A percentile compares a stretch with the other conserved stretches of the same genome.
These are phyloP conservation scores for Diadegma fenestrale DNA, from an alignment of 2,888 invertebrate genomes.

Conservation along the genomic window DNA sequence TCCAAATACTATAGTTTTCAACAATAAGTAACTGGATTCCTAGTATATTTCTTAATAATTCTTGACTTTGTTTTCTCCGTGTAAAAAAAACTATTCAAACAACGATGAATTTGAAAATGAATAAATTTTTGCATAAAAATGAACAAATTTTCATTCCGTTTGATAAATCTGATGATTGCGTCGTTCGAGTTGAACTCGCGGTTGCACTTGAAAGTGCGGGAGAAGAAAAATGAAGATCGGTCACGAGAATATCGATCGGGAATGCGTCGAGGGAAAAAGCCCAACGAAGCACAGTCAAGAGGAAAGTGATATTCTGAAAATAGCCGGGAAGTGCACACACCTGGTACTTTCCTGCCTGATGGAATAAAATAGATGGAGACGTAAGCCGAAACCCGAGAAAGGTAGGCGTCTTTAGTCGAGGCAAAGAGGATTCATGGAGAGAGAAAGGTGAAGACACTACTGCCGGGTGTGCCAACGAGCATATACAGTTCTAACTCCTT, in stretches of 20 bases:
- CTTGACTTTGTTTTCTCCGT: too few relatives aligned
- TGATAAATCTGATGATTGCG: background rate
- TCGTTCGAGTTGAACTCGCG: background rate
- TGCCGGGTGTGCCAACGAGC: conserved; percentile 17
- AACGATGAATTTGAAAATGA: too few relatives aligned
- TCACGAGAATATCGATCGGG: conserved; percentile 24
- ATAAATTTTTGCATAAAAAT: background rate
- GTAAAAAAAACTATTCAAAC: too few relatives aligned
- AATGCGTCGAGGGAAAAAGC: conserved; percentile 28
- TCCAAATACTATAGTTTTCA: too few relatives aligned
- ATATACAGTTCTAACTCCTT: conserved; percentile 19
- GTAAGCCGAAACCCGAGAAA: conserved; percentile 65
- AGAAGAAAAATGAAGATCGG: conserved; percentile 15
- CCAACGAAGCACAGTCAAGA: conserved; percentile 43
- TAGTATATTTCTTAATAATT: too few relatives aligned
- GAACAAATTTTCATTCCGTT: too few relatives aligned
- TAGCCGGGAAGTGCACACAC: conserved; percentile 43
- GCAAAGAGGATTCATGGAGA: conserved; percentile 57
- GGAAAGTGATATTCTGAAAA: conserved; percentile 32
- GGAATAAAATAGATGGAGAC: conserved; percentile 56
- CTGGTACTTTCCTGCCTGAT: conserved; percentile 55
- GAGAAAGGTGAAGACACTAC: conserved; percentile 48
- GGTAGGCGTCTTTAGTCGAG: conserved; percentile 44
- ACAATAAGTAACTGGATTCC: too few relatives aligned
- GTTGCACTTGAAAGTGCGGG: background rate